Evolutionary conservation across 2,888 invertebrate species (phyloP).

Genomic region (Kryphioiulus occultus): DNA sequence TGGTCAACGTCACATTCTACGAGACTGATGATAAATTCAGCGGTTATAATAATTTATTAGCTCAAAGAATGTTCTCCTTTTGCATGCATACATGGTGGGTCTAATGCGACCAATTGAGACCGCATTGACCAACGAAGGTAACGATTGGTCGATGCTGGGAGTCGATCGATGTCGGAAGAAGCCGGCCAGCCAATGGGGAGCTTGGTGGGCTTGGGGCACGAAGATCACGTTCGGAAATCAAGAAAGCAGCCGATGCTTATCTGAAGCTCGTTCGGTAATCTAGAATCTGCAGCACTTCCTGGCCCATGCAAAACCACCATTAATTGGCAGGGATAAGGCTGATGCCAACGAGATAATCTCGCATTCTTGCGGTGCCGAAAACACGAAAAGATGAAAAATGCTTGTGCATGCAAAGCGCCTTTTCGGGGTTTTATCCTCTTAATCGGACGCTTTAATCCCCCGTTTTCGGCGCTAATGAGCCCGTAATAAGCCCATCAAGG

Average conservation of each 20-base stretch:
- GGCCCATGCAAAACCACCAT: neutral
- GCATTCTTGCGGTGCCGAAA: neutral
- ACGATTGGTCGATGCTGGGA: neutral
- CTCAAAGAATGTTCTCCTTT: too few relatives aligned
- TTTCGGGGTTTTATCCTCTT: neutral
- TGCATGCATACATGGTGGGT: too few relatives aligned
- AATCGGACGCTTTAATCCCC: neutral
- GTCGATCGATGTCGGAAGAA: neutral
- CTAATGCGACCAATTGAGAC: neutral
- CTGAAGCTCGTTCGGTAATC: neutral
- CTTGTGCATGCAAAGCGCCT: neutral
- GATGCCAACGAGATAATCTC: neutral
- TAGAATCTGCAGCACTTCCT: too few relatives aligned
- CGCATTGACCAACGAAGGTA: neutral
- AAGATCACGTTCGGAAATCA: conserved; percentile 12
- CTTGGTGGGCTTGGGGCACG: neutral
- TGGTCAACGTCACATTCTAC: too few relatives aligned
- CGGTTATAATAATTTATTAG: too few relatives aligned
- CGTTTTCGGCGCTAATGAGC: conserved; percentile 14
- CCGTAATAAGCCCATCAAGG: neutral
- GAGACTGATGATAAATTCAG: too few relatives aligned
- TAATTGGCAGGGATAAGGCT: neutral
- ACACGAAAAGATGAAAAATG: neutral
- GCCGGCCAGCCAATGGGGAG: neutral
- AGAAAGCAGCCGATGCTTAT: neutral